phyloP scores from a whole-genome alignment of 2,888 invertebrate genomes.

The Yponomeuta sedellus region DNA sequence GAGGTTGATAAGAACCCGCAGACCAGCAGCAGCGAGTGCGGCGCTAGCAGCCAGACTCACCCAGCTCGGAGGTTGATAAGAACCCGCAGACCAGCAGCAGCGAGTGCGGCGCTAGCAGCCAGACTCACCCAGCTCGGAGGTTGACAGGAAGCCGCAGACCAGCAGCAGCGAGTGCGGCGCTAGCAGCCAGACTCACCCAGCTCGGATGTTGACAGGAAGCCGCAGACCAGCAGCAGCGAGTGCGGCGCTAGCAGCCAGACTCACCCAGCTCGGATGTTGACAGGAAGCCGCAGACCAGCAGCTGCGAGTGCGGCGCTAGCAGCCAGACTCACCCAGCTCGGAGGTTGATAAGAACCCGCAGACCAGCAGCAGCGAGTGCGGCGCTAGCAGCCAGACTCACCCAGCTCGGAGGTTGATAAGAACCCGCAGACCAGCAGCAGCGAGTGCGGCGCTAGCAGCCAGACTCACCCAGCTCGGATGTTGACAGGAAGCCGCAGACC shows the following conservation, averaged over 20 bases:
- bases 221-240: too few species aligned
- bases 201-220: slow-evolving; percentile 87
- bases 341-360: slow-evolving; percentile 91
- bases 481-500: slow-evolving; percentile 90
- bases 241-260: slow-evolving; percentile 78
- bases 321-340: too few species aligned
- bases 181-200: too few species aligned
- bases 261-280: slow-evolving; percentile 75
- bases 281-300: slow-evolving; percentile 29
- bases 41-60: too few species aligned
- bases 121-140: slow-evolving; percentile 73
- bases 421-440: too few species aligned
- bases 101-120: too few species aligned
- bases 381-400: slow-evolving; percentile 78
- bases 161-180: too few species aligned
- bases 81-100: slow-evolving; percentile 87
- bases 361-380: too few species aligned
- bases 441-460: too few species aligned
- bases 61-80: slow-evolving; percentile 84
- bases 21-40: too few species aligned
- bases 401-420: slow-evolving; percentile 72
- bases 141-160: slow-evolving; percentile 45
- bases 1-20: slow-evolving; percentile 56
- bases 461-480: slow-evolving; percentile 56
- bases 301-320: too few species aligned